Base-by-base conservation (phyloP, 2,888 invertebrate genomes). In the Physocephala rufipes region DNA sequence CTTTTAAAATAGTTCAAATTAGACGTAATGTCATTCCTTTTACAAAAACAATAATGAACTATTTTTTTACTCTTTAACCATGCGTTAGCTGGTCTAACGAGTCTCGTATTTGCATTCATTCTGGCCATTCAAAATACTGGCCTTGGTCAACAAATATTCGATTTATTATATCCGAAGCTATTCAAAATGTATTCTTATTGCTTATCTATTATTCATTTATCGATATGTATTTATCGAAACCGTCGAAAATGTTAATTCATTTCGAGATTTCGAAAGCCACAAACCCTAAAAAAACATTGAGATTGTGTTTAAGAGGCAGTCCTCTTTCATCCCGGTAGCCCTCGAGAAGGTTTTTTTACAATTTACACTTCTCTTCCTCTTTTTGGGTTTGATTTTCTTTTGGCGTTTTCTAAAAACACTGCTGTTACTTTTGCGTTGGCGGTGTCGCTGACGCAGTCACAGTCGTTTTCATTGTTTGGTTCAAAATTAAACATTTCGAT, bases 401-500 rank as follows among this genome's bases (percentile, higher is more conserved):
- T 71, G 26, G 43, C 24, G n/a, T 71, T 51, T 21, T 71, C 61
- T 45, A 47, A 2, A 21, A 53, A 53, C 55, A n/a, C 53, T 28
- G 45, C 53, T 28, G 45, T 16, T 13, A 15, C n/a, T 4, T 15
- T 45, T 65, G 70, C 70, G 72, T 72, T 72, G 72, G 72, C 72
- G 72, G 64, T 55, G 36, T 51, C 19, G 45, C 9, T 36, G 36
- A 15, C 15, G 16, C 15, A 1, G 21, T 45, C 64, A 67, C 70
- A 70, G 70, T 70, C 70, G 72, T 70, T 67, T 64, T 55, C 15
- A 9, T 15, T 5, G 21, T 64, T 15, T 62, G 78, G 74, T 73
- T 73, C 19, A 68, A 53, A 64, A 69, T 73, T 61, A 75, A 65
- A 72, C 72, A 74, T 81, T 75, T 62, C 45, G 36, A 49, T 63